Base-by-base conservation (phyloP, 2,888 invertebrate species). In the Parelbella ahira region DNA sequence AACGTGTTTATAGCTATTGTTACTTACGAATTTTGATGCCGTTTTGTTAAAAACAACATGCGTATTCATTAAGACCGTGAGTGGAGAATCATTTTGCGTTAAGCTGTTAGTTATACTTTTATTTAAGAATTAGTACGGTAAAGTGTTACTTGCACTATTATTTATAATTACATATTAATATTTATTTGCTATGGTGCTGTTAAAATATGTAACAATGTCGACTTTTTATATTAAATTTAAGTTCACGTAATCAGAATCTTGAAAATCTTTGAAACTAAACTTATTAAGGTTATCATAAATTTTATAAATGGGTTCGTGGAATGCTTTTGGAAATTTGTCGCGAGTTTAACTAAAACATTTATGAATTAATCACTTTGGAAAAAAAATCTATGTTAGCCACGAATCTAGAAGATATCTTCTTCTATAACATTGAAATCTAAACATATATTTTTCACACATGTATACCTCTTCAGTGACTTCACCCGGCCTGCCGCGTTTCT, bases 401-500 rank as follows among this genome's bases (percentile, higher is more conserved):
- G 80, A 66, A 54, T 73, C 76, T 81, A 79, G 56, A 58, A 55
- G 48, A 47, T 49, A 6, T 53, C 57, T 63, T 59, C 61, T 55
- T 78, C 74, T 83, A 79, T 72, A 50, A 82, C 82, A 84, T 77
- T 68, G 70, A 59, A 54, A 59, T 76, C 79, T 83, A 83, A 78
- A 84, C 84, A 84, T 76, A 73, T 80, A 83, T 65, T 72, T 76
- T 39, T 57, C 84, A 84, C 86, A 84, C 82, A 70, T 67, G 60
- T 77, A 71, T 87, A 83, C 86, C 92, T 93, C 94, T 86, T 93
- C 93, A 88, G 91, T 72, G 89, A 94, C 90, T 91, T 92, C 93
- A 83, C 94, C 94, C 76, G 94, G 94, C 80, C 94, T 93, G 86
- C 90, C 90, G 84, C 90, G 90, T 88, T 90, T 89, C 90, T 90